A percentile compares a stretch with the other conserved stretches of the same genome.
Conservation (phyloP, 92 coral and sea anemone genomes). For the Palythoa grandis region DNA sequence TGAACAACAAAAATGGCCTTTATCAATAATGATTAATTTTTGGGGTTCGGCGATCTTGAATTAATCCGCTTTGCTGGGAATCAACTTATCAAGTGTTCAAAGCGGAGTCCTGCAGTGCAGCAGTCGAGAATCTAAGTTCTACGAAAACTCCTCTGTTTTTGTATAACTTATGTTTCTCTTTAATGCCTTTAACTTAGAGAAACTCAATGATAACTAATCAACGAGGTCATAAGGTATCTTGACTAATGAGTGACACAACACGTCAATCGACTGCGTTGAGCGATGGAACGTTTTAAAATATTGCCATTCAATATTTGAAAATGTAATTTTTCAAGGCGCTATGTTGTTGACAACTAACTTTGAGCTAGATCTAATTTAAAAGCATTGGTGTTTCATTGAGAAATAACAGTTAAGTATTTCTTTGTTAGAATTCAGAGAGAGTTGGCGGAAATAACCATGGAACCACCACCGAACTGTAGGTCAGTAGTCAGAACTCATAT, state of each 20-base stretch:
- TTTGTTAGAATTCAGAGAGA: slow-evolving; percentile 90
- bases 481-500: slow-evolving; percentile 33
- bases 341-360: neutral
- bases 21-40: neutral
- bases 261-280: neutral
- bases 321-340: slow-evolving; percentile 14
- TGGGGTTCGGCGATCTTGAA: slow-evolving; percentile 16
- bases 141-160: neutral
- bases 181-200: neutral
- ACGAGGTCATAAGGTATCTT: neutral
- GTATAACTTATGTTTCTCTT: neutral
- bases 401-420: slow-evolving; percentile 16
- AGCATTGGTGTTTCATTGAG: neutral
- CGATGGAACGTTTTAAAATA: slow-evolving; percentile 7
- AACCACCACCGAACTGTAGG: slow-evolving; percentile 99
- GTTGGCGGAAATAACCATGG: slow-evolving; percentile 95
- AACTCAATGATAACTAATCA: neutral
- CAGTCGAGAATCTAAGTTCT: neutral
- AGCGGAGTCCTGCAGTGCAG: slow-evolving; percentile 3
- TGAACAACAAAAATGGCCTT: neutral
- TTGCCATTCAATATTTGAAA: neutral
- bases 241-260: neutral
- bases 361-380: neutral
- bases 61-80: slow-evolving; percentile 26
- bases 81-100: neutral